phyloP scores from a whole-genome alignment of 35 echinoderm and acorn worm genomes.

The Ptychodera flava region DNA sequence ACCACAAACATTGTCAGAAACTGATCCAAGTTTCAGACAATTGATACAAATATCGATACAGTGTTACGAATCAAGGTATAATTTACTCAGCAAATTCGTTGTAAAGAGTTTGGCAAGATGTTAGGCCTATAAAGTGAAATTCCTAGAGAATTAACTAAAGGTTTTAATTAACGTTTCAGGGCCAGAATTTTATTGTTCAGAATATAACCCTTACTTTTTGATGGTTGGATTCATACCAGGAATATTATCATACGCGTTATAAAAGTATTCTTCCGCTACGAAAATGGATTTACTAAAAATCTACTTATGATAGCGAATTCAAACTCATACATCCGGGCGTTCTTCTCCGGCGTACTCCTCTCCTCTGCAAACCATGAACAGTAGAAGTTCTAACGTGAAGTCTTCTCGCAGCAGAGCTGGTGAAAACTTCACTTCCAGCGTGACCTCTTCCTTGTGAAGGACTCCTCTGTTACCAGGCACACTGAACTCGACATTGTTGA shows the following conservation, averaged over 20 bases:
- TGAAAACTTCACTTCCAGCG: conserved; percentile 68
- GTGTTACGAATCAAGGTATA: no score
- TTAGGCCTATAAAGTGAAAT: no score
- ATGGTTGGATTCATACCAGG: neutral
- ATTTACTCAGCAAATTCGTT: no score
- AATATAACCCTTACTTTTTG: neutral
- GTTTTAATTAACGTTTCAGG: neutral
- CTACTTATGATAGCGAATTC: no score
- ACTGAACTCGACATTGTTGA: conserved; percentile 47
- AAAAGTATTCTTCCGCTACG: neutral
- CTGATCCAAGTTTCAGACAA: no score
- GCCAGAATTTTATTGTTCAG: neutral
- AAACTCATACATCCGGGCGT: conserved; percentile 32
- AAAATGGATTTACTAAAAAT: no score
- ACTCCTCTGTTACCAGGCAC: conserved; percentile 43
- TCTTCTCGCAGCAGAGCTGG: conserved; percentile 49
- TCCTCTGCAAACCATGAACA: conserved; percentile 80
- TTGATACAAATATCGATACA: no score
- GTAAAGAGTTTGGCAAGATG: no score
- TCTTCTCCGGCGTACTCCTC: conserved; percentile 39
- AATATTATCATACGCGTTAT: neutral
- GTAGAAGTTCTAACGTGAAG: conserved; percentile 27
- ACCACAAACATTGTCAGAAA: no score
- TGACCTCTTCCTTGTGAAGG: conserved; percentile 62
- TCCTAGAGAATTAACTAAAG: neutral